Evolutionary conservation across 2,888 invertebrate species (phyloP).

Genomic region (Dicyrtomina minuta): DNA sequence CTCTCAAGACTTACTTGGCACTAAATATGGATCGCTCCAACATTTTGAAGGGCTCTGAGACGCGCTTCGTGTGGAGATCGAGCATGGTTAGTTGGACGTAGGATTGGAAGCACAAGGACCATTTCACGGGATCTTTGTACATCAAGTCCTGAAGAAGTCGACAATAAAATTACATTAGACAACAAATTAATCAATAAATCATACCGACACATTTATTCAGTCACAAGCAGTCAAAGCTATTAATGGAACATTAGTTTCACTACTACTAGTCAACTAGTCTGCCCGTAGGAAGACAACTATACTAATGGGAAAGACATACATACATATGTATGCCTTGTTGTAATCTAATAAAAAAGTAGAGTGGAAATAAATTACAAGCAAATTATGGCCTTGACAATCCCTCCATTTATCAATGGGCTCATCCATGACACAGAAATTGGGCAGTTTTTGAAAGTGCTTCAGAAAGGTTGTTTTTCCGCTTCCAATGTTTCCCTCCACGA

Average conservation of each 20-base stretch:
- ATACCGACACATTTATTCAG: constrained; percentile 68
- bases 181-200: constrained; percentile 85
- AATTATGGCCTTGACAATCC: constrained; percentile 74
- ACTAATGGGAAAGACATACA: too few species aligned
- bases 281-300: too few species aligned
- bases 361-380: too few species aligned
- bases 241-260: too few species aligned
- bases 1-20: constrained; percentile 59
- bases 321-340: too few species aligned
- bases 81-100: constrained; percentile 89
- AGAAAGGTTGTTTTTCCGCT: constrained; percentile 87
- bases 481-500: constrained; percentile 87
- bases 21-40: constrained; percentile 88
- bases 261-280: too few species aligned
- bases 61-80: constrained; percentile 65
- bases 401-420: constrained; percentile 88
- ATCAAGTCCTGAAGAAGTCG: constrained; percentile 70
- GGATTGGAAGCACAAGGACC: constrained; percentile 85
- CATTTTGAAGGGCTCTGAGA: constrained; percentile 68
- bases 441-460: constrained; percentile 73
- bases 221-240: too few species aligned
- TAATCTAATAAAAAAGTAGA: too few species aligned
- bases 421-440: constrained; percentile 62
- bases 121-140: constrained; percentile 79
- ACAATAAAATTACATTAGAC: constrained; percentile 64